Evolutionary conservation across 2,113 vertebrate genomes (phyloP).

Genomic region (Xyrauchen texanus): DNA sequence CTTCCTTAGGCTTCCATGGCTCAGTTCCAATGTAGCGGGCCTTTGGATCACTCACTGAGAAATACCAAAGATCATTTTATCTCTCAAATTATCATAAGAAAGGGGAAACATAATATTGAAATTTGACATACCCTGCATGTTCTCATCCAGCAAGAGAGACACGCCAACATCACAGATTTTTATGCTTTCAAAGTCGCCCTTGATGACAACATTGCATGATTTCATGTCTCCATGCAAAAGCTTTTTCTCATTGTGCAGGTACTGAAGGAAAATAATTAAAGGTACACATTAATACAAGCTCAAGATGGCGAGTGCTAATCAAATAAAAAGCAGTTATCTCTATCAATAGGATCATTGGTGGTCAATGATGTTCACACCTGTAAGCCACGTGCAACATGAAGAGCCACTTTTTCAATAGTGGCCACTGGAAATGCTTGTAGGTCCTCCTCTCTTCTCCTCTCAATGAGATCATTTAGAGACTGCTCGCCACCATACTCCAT

Average conservation of each 20-base stretch:
- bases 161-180: constrained; percentile 93
- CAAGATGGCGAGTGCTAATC: no score
- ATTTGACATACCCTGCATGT: constrained; percentile 79
- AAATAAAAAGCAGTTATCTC: no score
- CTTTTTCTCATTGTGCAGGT: constrained; percentile 87
- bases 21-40: constrained; percentile 86
- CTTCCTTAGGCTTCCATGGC: constrained; percentile 91
- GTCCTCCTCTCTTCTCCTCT: constrained; percentile 70
- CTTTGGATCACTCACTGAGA: constrained; percentile 80
- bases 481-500: constrained; percentile 93
- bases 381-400: constrained; percentile 83
- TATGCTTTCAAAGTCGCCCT: constrained; percentile 83
- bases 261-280: constrained; percentile 65
- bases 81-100: not conserved
- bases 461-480: constrained; percentile 86
- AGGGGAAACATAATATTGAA: not conserved
- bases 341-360: no score
- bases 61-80: not conserved
- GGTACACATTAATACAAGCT: no score
- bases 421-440: constrained; percentile 79
- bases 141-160: constrained; percentile 85
- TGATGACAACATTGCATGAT: constrained; percentile 88
- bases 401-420: constrained; percentile 81
- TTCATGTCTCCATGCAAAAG: constrained; percentile 91
- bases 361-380: constrained; percentile 70